These are phyloP conservation scores for Blomia tropicalis DNA, from an alignment of 2,888 invertebrate species.

Conservation along the genomic window DNA sequence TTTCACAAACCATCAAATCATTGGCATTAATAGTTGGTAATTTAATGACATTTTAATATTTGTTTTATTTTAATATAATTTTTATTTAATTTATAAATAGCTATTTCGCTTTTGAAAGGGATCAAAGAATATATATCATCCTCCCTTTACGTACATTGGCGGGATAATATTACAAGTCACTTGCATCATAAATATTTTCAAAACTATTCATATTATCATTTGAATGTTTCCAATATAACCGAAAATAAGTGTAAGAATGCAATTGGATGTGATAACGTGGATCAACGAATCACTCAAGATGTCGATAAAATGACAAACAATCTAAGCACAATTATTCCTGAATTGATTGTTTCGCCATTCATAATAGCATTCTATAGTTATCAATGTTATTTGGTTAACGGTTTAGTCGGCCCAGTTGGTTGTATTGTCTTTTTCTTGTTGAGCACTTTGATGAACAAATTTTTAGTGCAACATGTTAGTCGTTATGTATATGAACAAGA, in stretches of 20 bases:
- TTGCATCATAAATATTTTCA: conserved; percentile 42
- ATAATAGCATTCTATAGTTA: conserved; percentile 42
- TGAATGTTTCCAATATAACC: conserved; percentile 37
- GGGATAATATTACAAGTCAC: conserved; percentile 37
- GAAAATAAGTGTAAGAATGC: neutral
- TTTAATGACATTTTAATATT: neutral
- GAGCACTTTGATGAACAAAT: conserved; percentile 41
- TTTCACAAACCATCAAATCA: conserved; percentile 26
- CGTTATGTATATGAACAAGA: conserved; percentile 41
- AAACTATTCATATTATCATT: conserved; percentile 39
- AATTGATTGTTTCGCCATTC: conserved; percentile 35
- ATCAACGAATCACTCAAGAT: conserved; percentile 44
- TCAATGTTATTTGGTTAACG: conserved; percentile 39
- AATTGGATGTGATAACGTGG: conserved; percentile 41
- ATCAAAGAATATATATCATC: conserved; percentile 37
- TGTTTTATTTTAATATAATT: neutral
- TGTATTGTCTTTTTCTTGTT: conserved; percentile 42
- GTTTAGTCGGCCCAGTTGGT: conserved; percentile 42
- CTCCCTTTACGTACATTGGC: conserved; percentile 40
- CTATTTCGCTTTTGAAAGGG: conserved; percentile 37
- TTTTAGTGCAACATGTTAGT: conserved; percentile 44
- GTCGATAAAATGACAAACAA: conserved; percentile 39
- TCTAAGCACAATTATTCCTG: conserved; percentile 38
- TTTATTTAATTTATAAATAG: neutral
- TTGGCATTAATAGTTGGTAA: conserved; percentile 24